Percentiles rank a stretch among this genome's conserved stretches.
Evolutionary conservation across 1,140 invertebrate species (phyloP).

Genomic region (Calephelis nemesis): DNA sequence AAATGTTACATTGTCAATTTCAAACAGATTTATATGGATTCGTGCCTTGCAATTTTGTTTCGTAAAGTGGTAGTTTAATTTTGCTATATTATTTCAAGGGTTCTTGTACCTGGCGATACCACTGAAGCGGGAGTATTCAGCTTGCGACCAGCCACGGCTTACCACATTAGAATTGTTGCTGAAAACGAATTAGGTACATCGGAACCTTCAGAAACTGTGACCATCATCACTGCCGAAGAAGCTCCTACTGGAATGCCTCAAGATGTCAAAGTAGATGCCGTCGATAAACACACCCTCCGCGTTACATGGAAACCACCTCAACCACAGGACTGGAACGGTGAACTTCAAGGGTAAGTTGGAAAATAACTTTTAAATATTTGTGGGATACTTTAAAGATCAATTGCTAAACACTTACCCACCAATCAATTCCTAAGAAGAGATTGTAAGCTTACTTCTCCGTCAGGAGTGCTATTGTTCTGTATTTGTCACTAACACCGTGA

Average conservation of each 20-base stretch:
- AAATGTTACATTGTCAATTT: too few relatives aligned
- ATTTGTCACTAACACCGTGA: too few relatives aligned
- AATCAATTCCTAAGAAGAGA: too few relatives aligned
- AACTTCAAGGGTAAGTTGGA: slow-evolving; percentile 85
- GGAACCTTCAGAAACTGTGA: slow-evolving; percentile 94
- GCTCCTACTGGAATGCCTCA: slow-evolving; percentile 91
- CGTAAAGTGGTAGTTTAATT: not conserved
- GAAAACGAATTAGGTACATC: slow-evolving; percentile 96
- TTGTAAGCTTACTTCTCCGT: too few relatives aligned
- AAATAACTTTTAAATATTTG: too few relatives aligned
- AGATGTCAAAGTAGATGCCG: slow-evolving; percentile 91
- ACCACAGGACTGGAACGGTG: slow-evolving; percentile 94
- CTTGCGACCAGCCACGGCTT: slow-evolving; percentile 93
- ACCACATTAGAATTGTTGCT: slow-evolving; percentile 94
- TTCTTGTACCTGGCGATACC: slow-evolving; percentile 91
- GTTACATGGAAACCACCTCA: slow-evolving; percentile 96
- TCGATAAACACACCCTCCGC: slow-evolving; percentile 94
- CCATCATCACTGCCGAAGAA: slow-evolving; percentile 97
- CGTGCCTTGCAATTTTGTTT: too few relatives aligned
- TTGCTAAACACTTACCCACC: too few relatives aligned
- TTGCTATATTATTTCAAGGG: slow-evolving; percentile 67
- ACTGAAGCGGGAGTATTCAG: slow-evolving; percentile 93
- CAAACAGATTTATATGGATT: too few relatives aligned
- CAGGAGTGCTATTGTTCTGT: too few relatives aligned
- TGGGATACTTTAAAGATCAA: too few relatives aligned